A percentile compares a stretch with the other conserved stretches of the same genome.
Conservation (phyloP, 2,113 vertebrate species). For the Suncus etruscus region DNA sequence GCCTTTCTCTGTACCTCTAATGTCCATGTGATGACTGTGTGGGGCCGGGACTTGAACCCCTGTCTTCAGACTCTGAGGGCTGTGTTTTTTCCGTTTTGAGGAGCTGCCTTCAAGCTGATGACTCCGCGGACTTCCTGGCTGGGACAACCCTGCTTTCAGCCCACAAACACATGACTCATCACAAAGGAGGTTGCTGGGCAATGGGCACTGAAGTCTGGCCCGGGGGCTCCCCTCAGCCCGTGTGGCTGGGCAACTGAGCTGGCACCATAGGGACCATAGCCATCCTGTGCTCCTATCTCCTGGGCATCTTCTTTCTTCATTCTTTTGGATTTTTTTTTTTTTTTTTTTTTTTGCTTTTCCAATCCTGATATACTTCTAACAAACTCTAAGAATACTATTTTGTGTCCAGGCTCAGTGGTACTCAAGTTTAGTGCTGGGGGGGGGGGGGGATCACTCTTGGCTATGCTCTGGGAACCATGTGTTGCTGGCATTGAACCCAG, state of each 20-base stretch:
- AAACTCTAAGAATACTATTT: no score
- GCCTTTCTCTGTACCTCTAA: not conserved
- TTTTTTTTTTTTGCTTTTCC: not conserved
- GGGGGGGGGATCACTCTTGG: no score
- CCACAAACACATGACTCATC: constrained; percentile 69
- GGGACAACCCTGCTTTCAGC: constrained; percentile 56
- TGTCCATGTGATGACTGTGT: not conserved
- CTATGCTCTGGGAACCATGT: no score
- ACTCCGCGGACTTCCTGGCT: constrained; percentile 67
- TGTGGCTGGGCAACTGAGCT: not conserved
- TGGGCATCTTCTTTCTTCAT: not conserved
- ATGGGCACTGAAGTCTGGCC: not conserved
- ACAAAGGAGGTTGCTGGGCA: not conserved
- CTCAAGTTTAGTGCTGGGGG: no score
- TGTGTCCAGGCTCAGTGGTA: no score
- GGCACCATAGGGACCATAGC: not conserved
- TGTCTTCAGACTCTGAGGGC: not conserved
- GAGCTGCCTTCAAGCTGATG: constrained; percentile 39
- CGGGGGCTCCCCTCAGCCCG: not conserved
- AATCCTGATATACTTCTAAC: not conserved
- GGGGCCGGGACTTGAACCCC: constrained; percentile 30
- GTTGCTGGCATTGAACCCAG: no score
- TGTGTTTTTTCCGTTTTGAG: constrained; percentile 70
- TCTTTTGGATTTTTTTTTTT: no score
- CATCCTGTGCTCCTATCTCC: no score